Base-by-base conservation (phyloP, 2,113 vertebrate genomes). In the Perccottus glenii region DNA sequence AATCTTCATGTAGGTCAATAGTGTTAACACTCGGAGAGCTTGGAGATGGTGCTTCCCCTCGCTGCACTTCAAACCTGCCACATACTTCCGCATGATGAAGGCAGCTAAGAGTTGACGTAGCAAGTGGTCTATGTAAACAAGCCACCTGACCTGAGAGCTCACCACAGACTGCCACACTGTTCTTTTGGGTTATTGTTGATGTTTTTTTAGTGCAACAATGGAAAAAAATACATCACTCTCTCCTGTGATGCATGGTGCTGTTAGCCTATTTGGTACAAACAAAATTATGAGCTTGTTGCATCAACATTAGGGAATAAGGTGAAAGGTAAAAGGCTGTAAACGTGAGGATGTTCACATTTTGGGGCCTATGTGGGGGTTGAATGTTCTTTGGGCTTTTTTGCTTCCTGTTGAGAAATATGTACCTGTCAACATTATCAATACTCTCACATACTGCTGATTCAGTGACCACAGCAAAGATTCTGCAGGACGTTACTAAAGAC, bases 111-210 rank as follows among this genome's bases (percentile, higher is more conserved):
- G 33, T 27, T 83, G 81, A 87, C 72, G 73, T 64, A 32, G 60
- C 27, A 45, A 16, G 15, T 6, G 27, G 75, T 76, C 80, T 58
- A 83, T 87, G 82, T 87, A 87, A 89, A 88, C 88, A 91, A 87
- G 80, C 55, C 38, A 38, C 15, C 36, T 61, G 80, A 82, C 81
- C 82, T 71, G 75, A 42, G 52, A 53, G 15, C 32, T 38, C 52
- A 81, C 79, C 84, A 10, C 82, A 85, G 70, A 75, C 81, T 67
- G 72, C 50, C 75, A 42, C 15, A 0, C 58, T 59, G 79, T 65
- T 77, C 47, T 48, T 74, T 70, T 52, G 5, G 15, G 43, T 67
- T 65, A 16, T 57, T 73, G 50, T 61, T 76, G 53, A 55, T 75
- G 67, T 73, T 84, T 36, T 74, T 4, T 43, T 75, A 46, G 44